Evolutionary conservation across 2,888 invertebrate genomes (phyloP).

Genomic region (Ischnus inquisitorius): DNA sequence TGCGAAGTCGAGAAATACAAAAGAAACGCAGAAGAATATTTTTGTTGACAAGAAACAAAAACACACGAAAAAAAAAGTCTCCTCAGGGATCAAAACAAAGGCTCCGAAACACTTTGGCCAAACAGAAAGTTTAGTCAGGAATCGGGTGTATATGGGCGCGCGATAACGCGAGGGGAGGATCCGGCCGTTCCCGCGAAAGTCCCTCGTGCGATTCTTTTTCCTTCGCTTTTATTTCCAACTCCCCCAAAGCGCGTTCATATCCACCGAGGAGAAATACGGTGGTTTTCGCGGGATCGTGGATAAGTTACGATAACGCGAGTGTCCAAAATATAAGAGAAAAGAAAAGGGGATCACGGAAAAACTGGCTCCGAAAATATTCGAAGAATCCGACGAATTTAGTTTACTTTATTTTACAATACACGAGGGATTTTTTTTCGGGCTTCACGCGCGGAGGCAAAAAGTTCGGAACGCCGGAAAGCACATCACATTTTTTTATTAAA

Average conservation of each 20-base stretch:
- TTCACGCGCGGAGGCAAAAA: too few relatives aligned
- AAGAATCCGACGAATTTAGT: too few relatives aligned
- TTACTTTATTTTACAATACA: too few relatives aligned
- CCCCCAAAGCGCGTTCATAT: constrained; percentile 1
- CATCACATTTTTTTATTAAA: too few relatives aligned
- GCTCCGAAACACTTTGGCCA: constrained; percentile 14
- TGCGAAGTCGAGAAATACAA: background rate
- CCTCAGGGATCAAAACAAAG: background rate
- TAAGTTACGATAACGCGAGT: background rate
- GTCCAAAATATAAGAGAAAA: background rate
- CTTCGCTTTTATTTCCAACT: background rate
- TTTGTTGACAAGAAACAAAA: constrained; percentile 2
- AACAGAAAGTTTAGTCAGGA: constrained; percentile 43
- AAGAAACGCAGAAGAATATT: constrained; percentile 11
- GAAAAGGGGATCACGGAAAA: background rate
- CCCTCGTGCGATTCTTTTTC: constrained; percentile 14
- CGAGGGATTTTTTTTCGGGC: too few relatives aligned
- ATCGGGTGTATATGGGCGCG: constrained; percentile 2
- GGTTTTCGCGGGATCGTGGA: background rate
- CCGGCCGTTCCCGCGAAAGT: background rate
- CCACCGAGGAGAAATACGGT: constrained; percentile 3
- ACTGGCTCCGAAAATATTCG: too few relatives aligned
- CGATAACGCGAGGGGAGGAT: constrained; percentile 13
- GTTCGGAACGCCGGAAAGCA: too few relatives aligned
- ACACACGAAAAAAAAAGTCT: background rate